Base-by-base conservation (phyloP, 2,797 vertebrate species). In the Steatocranus sp. region DNA sequence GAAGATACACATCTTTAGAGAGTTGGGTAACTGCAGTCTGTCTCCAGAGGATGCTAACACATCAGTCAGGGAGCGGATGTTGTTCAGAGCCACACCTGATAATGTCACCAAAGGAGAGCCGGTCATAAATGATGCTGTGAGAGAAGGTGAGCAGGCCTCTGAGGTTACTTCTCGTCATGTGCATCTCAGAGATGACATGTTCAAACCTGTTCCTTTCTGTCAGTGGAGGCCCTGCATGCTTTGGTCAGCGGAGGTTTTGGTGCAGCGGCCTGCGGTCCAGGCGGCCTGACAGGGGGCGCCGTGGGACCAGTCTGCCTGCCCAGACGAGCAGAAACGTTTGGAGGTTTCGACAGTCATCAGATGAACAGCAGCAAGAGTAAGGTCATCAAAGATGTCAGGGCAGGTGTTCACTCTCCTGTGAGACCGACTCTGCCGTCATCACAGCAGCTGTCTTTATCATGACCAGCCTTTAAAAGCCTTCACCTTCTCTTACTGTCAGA, bases 301-400 rank as follows among this genome's bases (percentile, higher is more conserved):
- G 94, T 96, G 2, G 97, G 97, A 5, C 96, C 97, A 0, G 90
- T 98, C n/a, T 98, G 96, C 80, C 94, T 98, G 80, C 98, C 98
- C 56, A 94, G 97, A 82, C 96, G 98, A 86, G 97, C 98, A 3
- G 98, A 98, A 94, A 99, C 98, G 1, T 99, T 99, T 25, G 97
- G 98, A 78, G 98, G 98, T 17, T 98, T 99, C 78, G 97, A 99
- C 94, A 98, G 97, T 82, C 98, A 99, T 79, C 98, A 98, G 93
- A 98, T 98, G 96, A 98, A 94, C 1, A 95, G 94, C 56, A 96
- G 96, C 70, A 99, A 98, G 92, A 95, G 97, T 97, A 89, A 94
- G 46, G 15, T 53, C 34, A 10, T 8, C 18, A n/a, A 14, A 68
- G n/a, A 58, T 27, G 30, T 70, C 41, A 70, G 66, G 23, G 23